These are phyloP conservation scores for Momotus momota DNA, from an alignment of 2,797 vertebrate species.

Conservation along the genomic window DNA sequence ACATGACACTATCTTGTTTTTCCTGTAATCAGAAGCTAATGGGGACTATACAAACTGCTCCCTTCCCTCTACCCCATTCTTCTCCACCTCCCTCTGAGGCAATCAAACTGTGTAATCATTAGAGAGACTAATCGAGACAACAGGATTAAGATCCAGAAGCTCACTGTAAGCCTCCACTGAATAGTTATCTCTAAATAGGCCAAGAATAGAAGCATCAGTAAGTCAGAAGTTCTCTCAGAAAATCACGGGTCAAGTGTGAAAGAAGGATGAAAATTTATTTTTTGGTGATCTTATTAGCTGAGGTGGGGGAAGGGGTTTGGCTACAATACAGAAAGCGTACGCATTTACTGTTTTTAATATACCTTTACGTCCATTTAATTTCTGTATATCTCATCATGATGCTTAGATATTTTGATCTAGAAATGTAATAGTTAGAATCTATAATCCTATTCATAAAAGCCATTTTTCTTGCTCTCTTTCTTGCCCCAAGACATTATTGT, in stretches of 20 bases:
- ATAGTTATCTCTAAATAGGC: neutral
- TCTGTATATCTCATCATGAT: neutral
- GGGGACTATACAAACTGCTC: neutral
- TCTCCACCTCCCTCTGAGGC: conserved; percentile 58
- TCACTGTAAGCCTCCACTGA: neutral
- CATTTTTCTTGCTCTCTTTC: neutral
- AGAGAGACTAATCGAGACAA: conserved; percentile 31
- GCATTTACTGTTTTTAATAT: neutral
- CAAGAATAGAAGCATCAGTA: neutral
- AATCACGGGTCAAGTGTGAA: neutral
- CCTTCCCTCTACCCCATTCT: conserved; percentile 35
- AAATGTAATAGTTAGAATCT: neutral
- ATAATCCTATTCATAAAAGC: neutral
- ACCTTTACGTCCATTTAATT: neutral
- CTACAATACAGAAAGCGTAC: neutral
- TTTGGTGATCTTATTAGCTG: neutral
- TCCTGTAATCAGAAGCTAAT: conserved; percentile 31
- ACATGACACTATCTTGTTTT: conserved; percentile 52
- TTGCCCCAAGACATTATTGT: neutral
- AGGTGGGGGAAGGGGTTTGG: neutral
- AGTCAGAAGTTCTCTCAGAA: conserved; percentile 31
- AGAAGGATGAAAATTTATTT: neutral
- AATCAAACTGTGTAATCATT: conserved; percentile 62
- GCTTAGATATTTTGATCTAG: neutral
- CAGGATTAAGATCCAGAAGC: conserved; percentile 55